A percentile compares a stretch with the other conserved stretches of the same genome.
These are phyloP conservation scores for Cirrhinus mrigala DNA, from an alignment of 2,797 vertebrate genomes.

Conservation along the genomic window DNA sequence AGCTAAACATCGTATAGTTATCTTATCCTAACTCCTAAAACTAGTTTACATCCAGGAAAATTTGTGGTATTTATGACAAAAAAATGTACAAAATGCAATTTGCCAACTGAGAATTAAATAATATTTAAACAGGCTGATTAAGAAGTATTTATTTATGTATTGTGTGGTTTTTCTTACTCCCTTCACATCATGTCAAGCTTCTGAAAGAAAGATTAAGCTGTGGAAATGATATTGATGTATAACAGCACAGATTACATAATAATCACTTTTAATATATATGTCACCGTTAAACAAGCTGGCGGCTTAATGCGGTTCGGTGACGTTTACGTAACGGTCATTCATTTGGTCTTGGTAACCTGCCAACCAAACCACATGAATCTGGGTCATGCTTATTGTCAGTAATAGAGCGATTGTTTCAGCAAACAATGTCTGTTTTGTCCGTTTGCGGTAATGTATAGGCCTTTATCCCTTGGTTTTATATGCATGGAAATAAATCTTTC, in stretches of 20 bases:
- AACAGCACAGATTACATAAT: not conserved
- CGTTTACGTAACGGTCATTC: slow-evolving; percentile 39
- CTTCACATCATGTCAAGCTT: not conserved
- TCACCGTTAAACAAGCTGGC: not conserved
- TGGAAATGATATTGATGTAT: not conserved
- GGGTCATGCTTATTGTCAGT: slow-evolving; percentile 64
- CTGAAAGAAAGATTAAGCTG: not conserved
- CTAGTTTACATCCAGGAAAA: not conserved
- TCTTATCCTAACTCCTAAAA: not conserved
- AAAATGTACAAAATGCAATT: not conserved
- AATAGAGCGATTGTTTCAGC: slow-evolving; percentile 54
- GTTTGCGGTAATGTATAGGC: not conserved
- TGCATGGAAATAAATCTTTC: not conserved
- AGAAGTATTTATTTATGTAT: not conserved
- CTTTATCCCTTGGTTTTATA: not conserved
- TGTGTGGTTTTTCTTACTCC: not conserved
- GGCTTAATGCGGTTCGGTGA: not conserved
- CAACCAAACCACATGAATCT: slow-evolving; percentile 71
- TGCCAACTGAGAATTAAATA: no score
- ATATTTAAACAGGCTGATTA: no score
- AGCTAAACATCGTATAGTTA: not conserved
- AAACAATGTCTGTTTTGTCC: slow-evolving; percentile 1
- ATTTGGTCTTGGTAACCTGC: slow-evolving; percentile 67
- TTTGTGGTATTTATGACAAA: not conserved
- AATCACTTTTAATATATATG: not conserved